Evolutionary conservation across 2,888 invertebrate genomes (phyloP), one percentile per base, ranked within the genome.

Genomic region (Electrophaes corylata): DNA sequence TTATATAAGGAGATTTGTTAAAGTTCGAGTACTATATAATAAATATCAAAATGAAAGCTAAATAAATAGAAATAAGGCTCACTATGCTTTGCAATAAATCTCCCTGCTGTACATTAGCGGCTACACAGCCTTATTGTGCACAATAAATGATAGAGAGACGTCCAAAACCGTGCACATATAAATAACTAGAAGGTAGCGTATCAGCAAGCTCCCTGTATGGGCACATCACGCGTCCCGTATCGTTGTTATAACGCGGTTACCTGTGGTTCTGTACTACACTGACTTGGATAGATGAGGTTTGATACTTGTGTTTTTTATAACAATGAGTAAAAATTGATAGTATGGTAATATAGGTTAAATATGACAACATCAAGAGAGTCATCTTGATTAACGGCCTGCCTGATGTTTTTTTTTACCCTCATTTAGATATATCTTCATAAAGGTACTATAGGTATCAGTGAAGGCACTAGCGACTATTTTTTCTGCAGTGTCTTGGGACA

Each of bases 201-300:
- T 65, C 65, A 53, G 53, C 53, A 20, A 33, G 47, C 14, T 40
- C 86, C 84, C 77, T 75, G 81, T 88, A 86, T 86, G 89, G 88
- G 79, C 79, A 84, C 81, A 83, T 89, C 88, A 88, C 86, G 88
- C 85, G 81, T 83, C 68, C 70, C 74, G 81, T 86, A 86, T 86
- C 85, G 83, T 81, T 86, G 87, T 84, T 86, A 81, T 83, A 87
- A 83, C 83, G 83, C 84, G 77, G 80, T 77, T 78, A 81, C 81
- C 78, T 72, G 78, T 81, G 76, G 81, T 78, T 75, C 81, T 79
- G 75, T 74, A 66, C 74, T 72, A 3, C 4, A 68, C 76, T 70
- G 68, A 71, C 66, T 62, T 68, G 58, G 64, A 66, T 8, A 4
- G 11, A 41, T n/a, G 1, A 1, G 10, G 69, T 70, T 88, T 85